phyloP scores from a whole-genome alignment of 2,888 invertebrate genomes.

The Acrobasis consociella region DNA sequence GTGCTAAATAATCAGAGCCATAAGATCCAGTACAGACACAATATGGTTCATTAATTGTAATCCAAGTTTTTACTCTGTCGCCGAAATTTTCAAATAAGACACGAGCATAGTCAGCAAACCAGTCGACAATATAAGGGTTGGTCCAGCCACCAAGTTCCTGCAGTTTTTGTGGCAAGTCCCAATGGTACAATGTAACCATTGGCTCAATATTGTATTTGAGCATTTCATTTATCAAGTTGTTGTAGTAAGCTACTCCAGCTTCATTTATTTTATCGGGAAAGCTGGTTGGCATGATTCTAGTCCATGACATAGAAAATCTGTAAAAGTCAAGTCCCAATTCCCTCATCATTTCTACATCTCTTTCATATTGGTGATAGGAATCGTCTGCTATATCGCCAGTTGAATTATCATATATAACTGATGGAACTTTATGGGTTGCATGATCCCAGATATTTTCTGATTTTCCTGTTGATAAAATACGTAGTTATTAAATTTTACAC shows the following conservation, averaged over 20 bases:
- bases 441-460: conserved; percentile 50
- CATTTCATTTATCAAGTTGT: conserved; percentile 83
- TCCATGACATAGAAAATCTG: conserved; percentile 84
- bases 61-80: conserved; percentile 75
- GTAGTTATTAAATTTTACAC: too few relatives aligned
- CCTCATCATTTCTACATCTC: conserved; percentile 68
- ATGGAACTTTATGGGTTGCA: conserved; percentile 41
- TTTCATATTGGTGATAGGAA: conserved; percentile 80
- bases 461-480: conserved; percentile 36
- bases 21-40: conserved; percentile 63
- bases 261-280: conserved; percentile 74
- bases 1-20: conserved; percentile 49
- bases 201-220: conserved; percentile 83
- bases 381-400: conserved; percentile 83
- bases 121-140: conserved; percentile 59
- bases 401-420: conserved; percentile 36
- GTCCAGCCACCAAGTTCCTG: conserved; percentile 77
- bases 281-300: conserved; percentile 82
- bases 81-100: conserved; percentile 63
- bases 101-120: conserved; percentile 70
- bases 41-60: conserved; percentile 81
- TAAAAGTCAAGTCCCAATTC: conserved; percentile 69
- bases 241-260: conserved; percentile 84
- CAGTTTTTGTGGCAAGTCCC: conserved; percentile 74
- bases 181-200: conserved; percentile 77